Evolutionary conservation across 2,113 vertebrate genomes (phyloP).

Genomic region (Orthochromis malagaraziensis): DNA sequence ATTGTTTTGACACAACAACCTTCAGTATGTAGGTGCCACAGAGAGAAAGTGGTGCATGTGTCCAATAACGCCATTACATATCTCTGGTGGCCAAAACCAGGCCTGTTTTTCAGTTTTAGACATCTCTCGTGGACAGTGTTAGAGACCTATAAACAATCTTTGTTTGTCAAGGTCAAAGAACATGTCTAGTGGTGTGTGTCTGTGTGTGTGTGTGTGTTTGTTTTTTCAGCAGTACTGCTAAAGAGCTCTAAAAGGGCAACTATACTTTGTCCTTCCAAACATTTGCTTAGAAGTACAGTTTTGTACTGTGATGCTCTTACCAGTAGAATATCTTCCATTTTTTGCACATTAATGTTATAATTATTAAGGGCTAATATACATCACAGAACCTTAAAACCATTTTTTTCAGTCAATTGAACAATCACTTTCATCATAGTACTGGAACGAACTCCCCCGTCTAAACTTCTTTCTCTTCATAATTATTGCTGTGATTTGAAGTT

Average conservation of each 20-base stretch:
- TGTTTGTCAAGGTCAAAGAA: conserved; percentile 24
- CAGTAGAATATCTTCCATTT: background rate
- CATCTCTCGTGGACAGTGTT: background rate
- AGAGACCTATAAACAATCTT: conserved; percentile 6
- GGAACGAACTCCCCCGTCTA: background rate
- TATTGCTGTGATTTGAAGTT: conserved; percentile 39
- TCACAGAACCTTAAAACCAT: background rate
- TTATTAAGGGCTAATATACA: background rate
- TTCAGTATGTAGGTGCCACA: conserved; percentile 41
- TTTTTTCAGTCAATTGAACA: conserved; percentile 17
- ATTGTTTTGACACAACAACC: conserved; percentile 31
- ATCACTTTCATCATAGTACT: background rate
- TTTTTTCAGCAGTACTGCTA: background rate
- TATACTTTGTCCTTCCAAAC: background rate
- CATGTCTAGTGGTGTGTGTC: background rate
- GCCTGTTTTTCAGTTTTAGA: background rate
- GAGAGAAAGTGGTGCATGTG: conserved; percentile 20
- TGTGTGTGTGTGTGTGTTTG: background rate
- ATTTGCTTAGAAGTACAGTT: background rate
- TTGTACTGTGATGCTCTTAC: background rate
- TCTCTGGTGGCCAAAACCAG: conserved; percentile 23
- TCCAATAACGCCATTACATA: conserved; percentile 8
- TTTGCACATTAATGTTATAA: background rate
- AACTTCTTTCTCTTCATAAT: conserved; percentile 29
- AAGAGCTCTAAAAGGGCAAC: background rate